Conservation (phyloP, 2,797 vertebrate genomes). For the Cossypha dichroa region DNA sequence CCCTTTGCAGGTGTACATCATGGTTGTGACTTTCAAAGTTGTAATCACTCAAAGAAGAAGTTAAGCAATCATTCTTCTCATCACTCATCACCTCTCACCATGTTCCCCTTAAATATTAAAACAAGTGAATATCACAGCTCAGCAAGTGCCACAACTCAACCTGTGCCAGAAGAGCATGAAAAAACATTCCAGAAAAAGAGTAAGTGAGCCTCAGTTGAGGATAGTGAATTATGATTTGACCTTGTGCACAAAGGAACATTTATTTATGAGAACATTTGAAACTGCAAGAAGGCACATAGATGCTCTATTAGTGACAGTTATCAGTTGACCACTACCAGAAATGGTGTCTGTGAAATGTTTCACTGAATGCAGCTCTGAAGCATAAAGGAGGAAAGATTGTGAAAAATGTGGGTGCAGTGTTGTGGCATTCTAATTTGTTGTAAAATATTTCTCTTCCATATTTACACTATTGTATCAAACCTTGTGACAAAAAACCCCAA, state of each 20-base stretch:
- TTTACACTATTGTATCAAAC: neutral
- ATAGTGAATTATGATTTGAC: neutral
- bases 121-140: neutral
- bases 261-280: neutral
- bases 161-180: neutral
- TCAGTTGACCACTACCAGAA: neutral
- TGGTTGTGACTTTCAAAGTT: neutral
- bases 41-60: neutral
- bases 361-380: neutral
- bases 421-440: neutral
- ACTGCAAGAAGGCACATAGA: neutral
- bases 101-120: neutral
- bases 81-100: neutral
- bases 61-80: neutral
- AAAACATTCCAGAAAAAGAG: neutral
- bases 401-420: neutral
- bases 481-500: neutral
- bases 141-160: neutral
- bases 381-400: rapidly evolving
- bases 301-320: neutral
- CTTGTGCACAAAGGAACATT: neutral
- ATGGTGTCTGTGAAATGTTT: neutral
- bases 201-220: neutral
- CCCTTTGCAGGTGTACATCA: neutral
- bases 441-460: neutral